Evolutionary conservation across 2,888 invertebrate species (phyloP).

Genomic region (Dicyrtomina minuta): DNA sequence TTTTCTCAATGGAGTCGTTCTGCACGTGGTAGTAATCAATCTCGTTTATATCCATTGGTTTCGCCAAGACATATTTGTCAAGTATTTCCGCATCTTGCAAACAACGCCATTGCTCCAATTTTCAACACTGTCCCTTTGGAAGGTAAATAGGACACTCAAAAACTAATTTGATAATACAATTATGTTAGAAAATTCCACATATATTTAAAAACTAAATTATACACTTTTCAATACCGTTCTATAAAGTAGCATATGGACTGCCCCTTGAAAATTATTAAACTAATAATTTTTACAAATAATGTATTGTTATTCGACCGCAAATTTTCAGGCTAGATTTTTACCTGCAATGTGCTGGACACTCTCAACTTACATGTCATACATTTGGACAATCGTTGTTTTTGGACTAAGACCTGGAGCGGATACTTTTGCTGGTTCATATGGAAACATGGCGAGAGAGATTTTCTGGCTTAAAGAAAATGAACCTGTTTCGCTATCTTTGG

Average conservation of each 20-base stretch:
- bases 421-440: too few species aligned
- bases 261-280: too few species aligned
- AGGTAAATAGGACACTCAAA: too few species aligned
- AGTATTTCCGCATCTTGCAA: not conserved
- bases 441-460: not conserved
- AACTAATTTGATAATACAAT: too few species aligned
- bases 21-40: not conserved
- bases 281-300: too few species aligned
- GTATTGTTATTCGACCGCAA: not conserved
- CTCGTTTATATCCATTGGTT: not conserved
- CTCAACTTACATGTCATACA: not conserved
- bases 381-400: not conserved
- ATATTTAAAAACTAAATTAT: not conserved
- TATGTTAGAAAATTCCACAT: too few species aligned
- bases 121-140: not conserved
- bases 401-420: too few species aligned
- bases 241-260: too few species aligned
- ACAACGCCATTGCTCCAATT: not conserved
- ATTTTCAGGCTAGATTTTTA: not conserved
- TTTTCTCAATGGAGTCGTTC: not conserved
- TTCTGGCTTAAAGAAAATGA: not conserved
- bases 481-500: too few species aligned
- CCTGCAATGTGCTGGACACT: not conserved
- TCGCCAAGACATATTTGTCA: not conserved
- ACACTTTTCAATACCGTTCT: too few species aligned